Conservation (phyloP, 2,888 invertebrate genomes). For the Luffia ferchaultella region DNA sequence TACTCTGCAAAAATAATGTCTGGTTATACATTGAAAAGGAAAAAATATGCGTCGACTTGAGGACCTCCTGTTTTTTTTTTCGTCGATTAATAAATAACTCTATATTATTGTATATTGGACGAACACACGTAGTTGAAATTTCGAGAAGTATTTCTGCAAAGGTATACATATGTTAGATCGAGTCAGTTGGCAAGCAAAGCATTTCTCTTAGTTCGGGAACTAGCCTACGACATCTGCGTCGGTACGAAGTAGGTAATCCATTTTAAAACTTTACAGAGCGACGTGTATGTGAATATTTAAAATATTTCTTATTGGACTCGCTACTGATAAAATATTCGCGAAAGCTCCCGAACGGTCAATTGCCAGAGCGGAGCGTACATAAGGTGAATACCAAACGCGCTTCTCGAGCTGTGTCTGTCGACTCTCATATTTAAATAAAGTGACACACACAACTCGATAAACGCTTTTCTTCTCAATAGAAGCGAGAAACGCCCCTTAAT, state of each 20-base stretch:
- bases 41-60: no score
- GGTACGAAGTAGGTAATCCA: conserved; percentile 8
- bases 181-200: no score
- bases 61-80: no score
- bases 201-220: no score
- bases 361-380: conserved; percentile 6
- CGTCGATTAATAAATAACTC: no score
- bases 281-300: conserved; percentile 12
- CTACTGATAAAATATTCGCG: conserved; percentile 13
- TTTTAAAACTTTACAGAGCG: conserved; percentile 11
- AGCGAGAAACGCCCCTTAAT: no score
- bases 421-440: conserved; percentile 9
- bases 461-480: neutral
- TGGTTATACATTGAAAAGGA: no score
- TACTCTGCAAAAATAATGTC: no score
- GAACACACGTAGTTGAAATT: no score
- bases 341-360: conserved; percentile 8
- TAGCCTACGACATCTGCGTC: neutral
- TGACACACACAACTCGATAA: conserved; percentile 5
- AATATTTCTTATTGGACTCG: conserved; percentile 12
- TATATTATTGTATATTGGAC: no score
- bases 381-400: conserved; percentile 8
- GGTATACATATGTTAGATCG: no score
- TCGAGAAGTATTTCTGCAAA: no score
- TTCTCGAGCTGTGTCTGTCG: neutral